Evolutionary conservation across 2,797 vertebrate genomes (phyloP), one percentile per base, ranked within the genome.

Genomic region (Pangasius sanitwongsei): DNA sequence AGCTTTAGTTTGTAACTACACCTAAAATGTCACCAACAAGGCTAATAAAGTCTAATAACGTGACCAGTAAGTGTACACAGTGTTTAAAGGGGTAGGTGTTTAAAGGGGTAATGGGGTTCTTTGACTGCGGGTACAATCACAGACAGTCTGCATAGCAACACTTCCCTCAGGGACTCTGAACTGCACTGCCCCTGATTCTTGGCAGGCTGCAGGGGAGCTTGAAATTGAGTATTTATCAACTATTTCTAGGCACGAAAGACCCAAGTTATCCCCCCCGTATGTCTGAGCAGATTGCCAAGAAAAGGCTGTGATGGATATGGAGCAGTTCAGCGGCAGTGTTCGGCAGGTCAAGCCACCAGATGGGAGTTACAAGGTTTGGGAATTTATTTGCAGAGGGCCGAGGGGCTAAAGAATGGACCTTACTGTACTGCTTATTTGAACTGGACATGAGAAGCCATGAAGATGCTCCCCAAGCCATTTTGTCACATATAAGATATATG

Each of bases 301-400:
- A 93, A 88, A 90, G 69, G 41, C 8, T 59, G 7, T 93, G 89
- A 93, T 89, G 93, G 91, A 94, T 93, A 90, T 31, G 89, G 84
- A 57, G 91, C 90, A 93, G 90, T 90, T 90, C 25, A 37, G 78
- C 91, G 92, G 90, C 90, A 88, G 89, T 75, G 31, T 88, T 93
- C 85, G 87, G 89, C 91, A 90, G 86, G 91, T 2, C 90, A 90
- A 92, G 89, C 59, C 44, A 90, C 86, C 89, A 95, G 91, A 95
- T 94, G 92, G 59, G 80, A 63, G 81, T 83, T 83, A 61, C 81
- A 63, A 83, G 57, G 57, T 83, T 83, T 63, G 25, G 82, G 57
- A 69, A 77, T 59, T 65, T 74, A 55, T 61, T 48, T 20, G 8
- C 34, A 63, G 91, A 31, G 88, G 83, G 70, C 89, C 63, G 82